Base-by-base conservation (phyloP, 2,113 vertebrate genomes). In the Hypomesus transpacificus region DNA sequence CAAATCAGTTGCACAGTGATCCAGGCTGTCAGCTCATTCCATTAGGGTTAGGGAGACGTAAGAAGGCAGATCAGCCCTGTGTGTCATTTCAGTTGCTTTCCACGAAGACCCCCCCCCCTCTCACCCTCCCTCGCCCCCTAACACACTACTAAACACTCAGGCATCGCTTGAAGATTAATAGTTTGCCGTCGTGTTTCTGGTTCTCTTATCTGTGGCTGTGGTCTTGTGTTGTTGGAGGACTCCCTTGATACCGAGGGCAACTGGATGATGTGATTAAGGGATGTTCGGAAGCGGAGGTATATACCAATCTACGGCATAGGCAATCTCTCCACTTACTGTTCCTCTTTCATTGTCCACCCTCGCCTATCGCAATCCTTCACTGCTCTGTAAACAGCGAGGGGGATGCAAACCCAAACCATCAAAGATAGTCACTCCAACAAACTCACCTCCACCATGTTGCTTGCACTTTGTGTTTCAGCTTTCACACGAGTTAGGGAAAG, bases 31-130 rank as follows among this genome's bases (percentile, higher is more conserved):
- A 70, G 83, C 81, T 81, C 76, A 70, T 69, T 66, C 84, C 88
- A 91, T 91, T 91, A 89, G 82, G 70, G 28, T 88, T 82, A 90
- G 89, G 78, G 84, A 87, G 80, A 86, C 71, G 14, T 75, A 74
- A 34, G 39, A 46, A 46, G 13, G 39, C 39, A 8, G 39, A 46
- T 13, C 1, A 7, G 39, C 39, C 9, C 39, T 11, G 39, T 46
- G 13, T 46, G 11, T 13, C 2, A 46, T 46, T 13, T 46, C 9
- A 46, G 39, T 46, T 46, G 9, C 7, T 46, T 8, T 46, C 39
- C 9, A 46, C 46, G 51, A 74, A 66, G 17, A 14, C 66, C 3
- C n/a, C 83, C 87, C 84, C 86, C 87, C 86, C 87, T 74, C 84
- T 81, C 71, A 75, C 71, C 69, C 71, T 63, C 84, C 74, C 13